Conservation (phyloP, 1,140 invertebrate genomes). For the Macrobrachium nipponense region DNA sequence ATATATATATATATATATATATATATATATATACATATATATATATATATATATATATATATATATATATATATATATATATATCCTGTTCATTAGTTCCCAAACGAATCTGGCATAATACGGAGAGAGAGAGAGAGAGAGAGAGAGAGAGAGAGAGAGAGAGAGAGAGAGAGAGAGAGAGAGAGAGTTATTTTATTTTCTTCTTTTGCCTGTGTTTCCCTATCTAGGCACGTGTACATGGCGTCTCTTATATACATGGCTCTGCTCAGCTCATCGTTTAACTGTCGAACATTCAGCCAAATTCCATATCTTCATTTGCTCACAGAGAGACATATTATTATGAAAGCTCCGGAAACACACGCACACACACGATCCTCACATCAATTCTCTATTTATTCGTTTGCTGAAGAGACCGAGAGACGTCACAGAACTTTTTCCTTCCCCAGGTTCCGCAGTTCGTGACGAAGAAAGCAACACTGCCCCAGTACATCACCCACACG, state of each 20-base stretch:
- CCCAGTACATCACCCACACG: constrained; percentile 64
- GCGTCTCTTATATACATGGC: too few species aligned
- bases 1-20: background rate
- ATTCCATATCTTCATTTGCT: too few species aligned
- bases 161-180: too few species aligned
- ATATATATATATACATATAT: background rate
- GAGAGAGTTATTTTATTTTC: too few species aligned
- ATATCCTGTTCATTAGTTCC: background rate
- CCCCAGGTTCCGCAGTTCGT: constrained; percentile 63
- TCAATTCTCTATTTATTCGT: background rate
- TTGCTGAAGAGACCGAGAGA: background rate
- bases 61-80: background rate
- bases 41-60: background rate
- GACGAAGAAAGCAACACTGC: constrained; percentile 62
- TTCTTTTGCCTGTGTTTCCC: too few species aligned
- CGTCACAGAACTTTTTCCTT: background rate
- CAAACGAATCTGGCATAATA: background rate
- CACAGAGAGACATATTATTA: too few species aligned
- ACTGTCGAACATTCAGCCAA: too few species aligned
- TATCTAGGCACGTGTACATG: too few species aligned
- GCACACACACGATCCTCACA: background rate
- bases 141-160: too few species aligned
- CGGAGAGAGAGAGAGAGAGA: too few species aligned
- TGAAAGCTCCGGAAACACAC: too few species aligned
- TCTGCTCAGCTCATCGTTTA: too few species aligned